phyloP scores from a whole-genome alignment of 2,797 vertebrate genomes.

The Hyperoplus lanceolatus region DNA sequence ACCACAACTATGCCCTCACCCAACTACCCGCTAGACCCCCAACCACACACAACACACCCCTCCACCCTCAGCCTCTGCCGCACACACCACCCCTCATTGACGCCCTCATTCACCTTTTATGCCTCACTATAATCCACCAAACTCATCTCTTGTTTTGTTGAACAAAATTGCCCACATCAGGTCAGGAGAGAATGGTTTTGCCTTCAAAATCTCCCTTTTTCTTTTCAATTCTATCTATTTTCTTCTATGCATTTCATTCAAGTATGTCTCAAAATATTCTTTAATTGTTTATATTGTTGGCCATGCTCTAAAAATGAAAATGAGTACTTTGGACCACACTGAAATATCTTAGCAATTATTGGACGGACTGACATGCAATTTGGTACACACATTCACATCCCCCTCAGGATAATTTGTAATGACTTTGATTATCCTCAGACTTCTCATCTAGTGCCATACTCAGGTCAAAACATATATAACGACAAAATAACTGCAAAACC shows the following conservation, averaged over 20 bases:
- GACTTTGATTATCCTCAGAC: not conserved
- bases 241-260: not conserved
- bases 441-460: not conserved
- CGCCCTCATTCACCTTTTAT: slow-evolving; percentile 33
- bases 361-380: not conserved
- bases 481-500: not conserved
- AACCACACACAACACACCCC: slow-evolving; percentile 31
- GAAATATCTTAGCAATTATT: not conserved
- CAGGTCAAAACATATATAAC: not conserved
- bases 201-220: slow-evolving; percentile 6
- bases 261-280: not conserved
- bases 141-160: slow-evolving; percentile 27
- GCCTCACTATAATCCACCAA: slow-evolving; percentile 27
- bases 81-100: slow-evolving; percentile 14
- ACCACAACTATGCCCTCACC: slow-evolving; percentile 77
- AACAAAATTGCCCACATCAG: slow-evolving; percentile 13
- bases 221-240: slow-evolving; percentile 2
- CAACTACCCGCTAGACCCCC: slow-evolving; percentile 60
- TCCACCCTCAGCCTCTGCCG: slow-evolving; percentile 17
- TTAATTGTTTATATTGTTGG: not conserved
- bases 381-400: not conserved
- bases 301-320: no score
- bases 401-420: not conserved
- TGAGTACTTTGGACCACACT: no score
- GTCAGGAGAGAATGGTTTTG: slow-evolving; percentile 14